Percentiles rank a stretch among this genome's conserved stretches.
phyloP scores from a whole-genome alignment of 37 sponge, comb jelly and placozoan species.

The Lycopodina hypogea region DNA sequence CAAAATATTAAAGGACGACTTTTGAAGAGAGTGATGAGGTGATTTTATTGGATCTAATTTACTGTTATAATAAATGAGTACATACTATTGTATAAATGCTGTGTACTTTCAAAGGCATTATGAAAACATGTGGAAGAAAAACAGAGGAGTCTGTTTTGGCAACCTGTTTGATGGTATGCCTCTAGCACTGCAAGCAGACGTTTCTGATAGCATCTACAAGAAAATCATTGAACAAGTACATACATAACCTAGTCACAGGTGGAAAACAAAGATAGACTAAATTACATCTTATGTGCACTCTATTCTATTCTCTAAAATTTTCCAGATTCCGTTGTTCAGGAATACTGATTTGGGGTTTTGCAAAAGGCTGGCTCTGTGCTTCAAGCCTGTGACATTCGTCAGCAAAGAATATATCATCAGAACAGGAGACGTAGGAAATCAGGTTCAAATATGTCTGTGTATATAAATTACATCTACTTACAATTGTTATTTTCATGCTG shows the following conservation, averaged over 20 bases:
- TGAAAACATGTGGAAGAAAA: constrained; percentile 72
- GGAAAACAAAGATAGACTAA: background rate
- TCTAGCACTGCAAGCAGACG: constrained; percentile 63
- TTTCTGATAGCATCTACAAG: constrained; percentile 75
- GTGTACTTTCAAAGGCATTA: constrained; percentile 37
- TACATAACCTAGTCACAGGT: background rate
- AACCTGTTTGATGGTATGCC: constrained; percentile 79
- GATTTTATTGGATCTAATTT: background rate
- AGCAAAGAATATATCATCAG: constrained; percentile 69
- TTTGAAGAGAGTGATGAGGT: constrained; percentile 51
- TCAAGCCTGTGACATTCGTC: constrained; percentile 69
- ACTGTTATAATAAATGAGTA: background rate
- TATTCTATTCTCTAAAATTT: too few species aligned
- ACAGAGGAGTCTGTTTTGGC: constrained; percentile 59
- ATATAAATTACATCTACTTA: background rate
- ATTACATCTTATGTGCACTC: background rate
- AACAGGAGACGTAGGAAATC: constrained; percentile 79
- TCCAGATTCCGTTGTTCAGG: constrained; percentile 67
- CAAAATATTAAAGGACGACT: constrained; percentile 27
- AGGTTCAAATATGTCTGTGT: constrained; percentile 29
- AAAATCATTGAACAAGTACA: constrained; percentile 66
- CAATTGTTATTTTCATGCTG: background rate
- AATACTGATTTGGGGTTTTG: constrained; percentile 80
- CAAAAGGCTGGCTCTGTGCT: constrained; percentile 72
- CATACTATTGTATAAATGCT: background rate